Percentiles rank a stretch among this genome's conserved stretches.
phyloP scores from a whole-genome alignment of 2,113 vertebrate genomes.

The Varanus komodoensis region DNA sequence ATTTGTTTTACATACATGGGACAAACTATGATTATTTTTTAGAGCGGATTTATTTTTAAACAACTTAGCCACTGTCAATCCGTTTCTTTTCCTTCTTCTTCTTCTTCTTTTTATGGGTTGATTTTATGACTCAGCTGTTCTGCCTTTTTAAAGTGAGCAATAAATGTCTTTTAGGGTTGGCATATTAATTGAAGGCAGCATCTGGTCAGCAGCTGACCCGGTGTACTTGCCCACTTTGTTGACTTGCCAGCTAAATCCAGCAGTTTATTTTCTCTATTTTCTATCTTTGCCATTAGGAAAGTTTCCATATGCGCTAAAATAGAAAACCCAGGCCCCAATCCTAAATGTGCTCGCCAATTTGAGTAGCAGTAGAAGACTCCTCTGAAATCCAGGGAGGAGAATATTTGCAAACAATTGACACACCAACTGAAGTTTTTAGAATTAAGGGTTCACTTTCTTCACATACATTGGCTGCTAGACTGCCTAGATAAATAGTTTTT shows the following conservation, averaged over 20 bases:
- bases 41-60: constrained; percentile 77
- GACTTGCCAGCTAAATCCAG: constrained; percentile 66
- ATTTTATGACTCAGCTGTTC: constrained; percentile 82
- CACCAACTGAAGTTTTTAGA: not conserved
- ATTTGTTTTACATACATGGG: constrained; percentile 73
- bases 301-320: constrained; percentile 7
- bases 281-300: constrained; percentile 52
- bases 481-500: not conserved
- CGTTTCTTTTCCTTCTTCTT: constrained; percentile 32
- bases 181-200: constrained; percentile 87
- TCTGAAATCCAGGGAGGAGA: not conserved
- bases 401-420: not conserved
- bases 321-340: not conserved
- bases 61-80: constrained; percentile 75
- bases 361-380: not conserved
- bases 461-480: not conserved
- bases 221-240: constrained; percentile 74
- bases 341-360: not conserved
- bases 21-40: constrained; percentile 77
- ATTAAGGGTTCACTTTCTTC: not conserved
- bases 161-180: constrained; percentile 81
- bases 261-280: constrained; percentile 68
- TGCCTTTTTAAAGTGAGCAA: constrained; percentile 75
- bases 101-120: constrained; percentile 74
- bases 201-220: constrained; percentile 86